A percentile compares a stretch with the other conserved stretches of the same genome.
phyloP scores from a whole-genome alignment of 2,888 invertebrate species.

The Amiota minor region DNA sequence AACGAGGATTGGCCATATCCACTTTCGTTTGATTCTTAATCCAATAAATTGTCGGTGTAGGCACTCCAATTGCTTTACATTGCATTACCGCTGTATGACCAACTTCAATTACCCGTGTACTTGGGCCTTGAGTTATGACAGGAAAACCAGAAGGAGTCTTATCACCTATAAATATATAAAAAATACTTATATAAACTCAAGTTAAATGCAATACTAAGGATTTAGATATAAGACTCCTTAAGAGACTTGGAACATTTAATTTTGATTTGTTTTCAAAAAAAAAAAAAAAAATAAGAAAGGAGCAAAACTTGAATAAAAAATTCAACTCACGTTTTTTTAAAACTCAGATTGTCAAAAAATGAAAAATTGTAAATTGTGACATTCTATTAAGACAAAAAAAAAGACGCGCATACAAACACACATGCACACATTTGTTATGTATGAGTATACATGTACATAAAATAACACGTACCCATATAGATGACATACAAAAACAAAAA shows the following conservation, averaged over 20 bases:
- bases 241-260: conserved; percentile 34
- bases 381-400: no score
- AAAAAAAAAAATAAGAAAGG: background rate
- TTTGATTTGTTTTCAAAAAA: no score
- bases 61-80: conserved; percentile 91
- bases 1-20: conserved; percentile 88
- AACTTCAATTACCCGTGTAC: conserved; percentile 95
- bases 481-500: no score
- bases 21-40: conserved; percentile 93
- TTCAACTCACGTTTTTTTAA: conserved; percentile 30
- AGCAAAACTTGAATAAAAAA: conserved; percentile 27
- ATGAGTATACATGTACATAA: no score
- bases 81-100: conserved; percentile 92
- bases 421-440: no score
- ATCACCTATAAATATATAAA: conserved; percentile 76
- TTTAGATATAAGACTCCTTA: no score
- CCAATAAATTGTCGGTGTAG: conserved; percentile 90
- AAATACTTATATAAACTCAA: background rate
- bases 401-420: no score
- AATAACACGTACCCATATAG: no score
- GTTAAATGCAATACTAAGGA: no score
- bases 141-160: conserved; percentile 95
- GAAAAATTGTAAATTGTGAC: no score
- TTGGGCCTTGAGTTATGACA: conserved; percentile 87
- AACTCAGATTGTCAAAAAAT: conserved; percentile 42